Percentiles rank a stretch among this genome's conserved stretches.
phyloP scores from a whole-genome alignment of 2,888 invertebrate species.

The Belgica antarctica region DNA sequence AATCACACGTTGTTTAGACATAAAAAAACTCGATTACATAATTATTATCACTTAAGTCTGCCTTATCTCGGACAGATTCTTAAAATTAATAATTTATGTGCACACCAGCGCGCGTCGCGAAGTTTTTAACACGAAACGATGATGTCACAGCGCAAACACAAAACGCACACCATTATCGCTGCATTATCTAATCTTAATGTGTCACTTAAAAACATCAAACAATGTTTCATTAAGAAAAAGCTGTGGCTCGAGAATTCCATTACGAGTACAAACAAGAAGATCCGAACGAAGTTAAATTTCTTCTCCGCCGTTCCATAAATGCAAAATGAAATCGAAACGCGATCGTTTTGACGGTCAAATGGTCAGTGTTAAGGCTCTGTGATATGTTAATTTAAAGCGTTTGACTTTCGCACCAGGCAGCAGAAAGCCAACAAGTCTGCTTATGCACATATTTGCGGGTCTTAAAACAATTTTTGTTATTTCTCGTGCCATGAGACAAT shows the following conservation, averaged over 20 bases:
- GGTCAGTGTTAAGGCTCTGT: neutral
- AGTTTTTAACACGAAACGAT: conserved; percentile 9
- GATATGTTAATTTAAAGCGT: neutral
- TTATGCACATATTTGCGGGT: neutral
- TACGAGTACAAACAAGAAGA: conserved; percentile 9
- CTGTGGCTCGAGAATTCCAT: conserved; percentile 17
- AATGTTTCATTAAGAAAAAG: neutral
- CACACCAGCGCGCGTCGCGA: too few relatives aligned
- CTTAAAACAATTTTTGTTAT: neutral
- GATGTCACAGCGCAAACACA: neutral
- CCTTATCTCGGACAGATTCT: too few relatives aligned
- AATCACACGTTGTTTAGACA: too few relatives aligned
- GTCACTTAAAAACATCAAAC: neutral
- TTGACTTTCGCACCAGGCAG: conserved; percentile 21
- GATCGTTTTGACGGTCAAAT: conserved; percentile 16
- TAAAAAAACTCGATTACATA: too few relatives aligned
- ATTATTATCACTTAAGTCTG: too few relatives aligned
- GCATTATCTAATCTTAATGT: conserved; percentile 24
- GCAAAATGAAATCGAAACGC: neutral
- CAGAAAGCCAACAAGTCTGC: neutral
- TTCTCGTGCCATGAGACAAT: neutral
- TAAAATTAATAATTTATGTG: too few relatives aligned
- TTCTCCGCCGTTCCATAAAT: neutral
- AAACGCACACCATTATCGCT: conserved; percentile 18
- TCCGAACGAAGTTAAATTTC: too few relatives aligned